These are phyloP conservation scores for Lysiphlebus fabarum DNA, from an alignment of 1,140 invertebrate species.

Conservation along the genomic window DNA sequence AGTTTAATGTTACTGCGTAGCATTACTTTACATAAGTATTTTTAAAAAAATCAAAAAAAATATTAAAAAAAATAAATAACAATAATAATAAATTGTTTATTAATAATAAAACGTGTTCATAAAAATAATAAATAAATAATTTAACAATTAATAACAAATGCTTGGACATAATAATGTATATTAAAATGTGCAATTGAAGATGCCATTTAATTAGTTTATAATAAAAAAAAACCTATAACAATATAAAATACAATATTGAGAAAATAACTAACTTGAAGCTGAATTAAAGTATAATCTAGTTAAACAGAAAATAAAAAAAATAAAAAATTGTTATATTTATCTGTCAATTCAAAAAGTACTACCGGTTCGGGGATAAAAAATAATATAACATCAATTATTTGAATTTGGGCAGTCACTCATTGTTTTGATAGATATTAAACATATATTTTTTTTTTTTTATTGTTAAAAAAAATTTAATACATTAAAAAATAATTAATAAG, in stretches of 20 bases:
- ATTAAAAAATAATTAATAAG: neutral
- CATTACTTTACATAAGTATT: constrained; percentile 7
- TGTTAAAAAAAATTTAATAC: constrained; percentile 8
- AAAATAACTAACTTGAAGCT: too few relatives aligned
- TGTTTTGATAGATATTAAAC: neutral
- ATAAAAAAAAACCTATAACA: too few relatives aligned
- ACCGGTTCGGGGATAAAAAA: constrained; percentile 9
- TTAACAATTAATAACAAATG: neutral
- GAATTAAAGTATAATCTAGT: too few relatives aligned
- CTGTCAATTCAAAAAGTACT: neutral
- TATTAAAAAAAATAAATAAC: neutral
- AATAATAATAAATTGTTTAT: neutral
- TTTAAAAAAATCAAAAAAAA: constrained; percentile 3
- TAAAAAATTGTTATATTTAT: too few relatives aligned
- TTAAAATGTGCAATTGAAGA: too few relatives aligned
- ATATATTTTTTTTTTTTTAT: constrained; percentile 12
- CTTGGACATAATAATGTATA: too few relatives aligned
- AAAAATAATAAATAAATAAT: constrained; percentile 18
- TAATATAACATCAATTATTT: constrained; percentile 5
- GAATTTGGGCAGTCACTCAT: neutral
- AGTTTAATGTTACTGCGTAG: constrained; percentile 8
- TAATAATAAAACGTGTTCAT: neutral
- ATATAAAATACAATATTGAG: too few relatives aligned
- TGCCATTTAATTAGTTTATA: too few relatives aligned
- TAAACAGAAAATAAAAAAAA: too few relatives aligned